phyloP scores from a whole-genome alignment of 37 sponge, comb jelly and placozoan genomes.

The Bolinopsis microptera region DNA sequence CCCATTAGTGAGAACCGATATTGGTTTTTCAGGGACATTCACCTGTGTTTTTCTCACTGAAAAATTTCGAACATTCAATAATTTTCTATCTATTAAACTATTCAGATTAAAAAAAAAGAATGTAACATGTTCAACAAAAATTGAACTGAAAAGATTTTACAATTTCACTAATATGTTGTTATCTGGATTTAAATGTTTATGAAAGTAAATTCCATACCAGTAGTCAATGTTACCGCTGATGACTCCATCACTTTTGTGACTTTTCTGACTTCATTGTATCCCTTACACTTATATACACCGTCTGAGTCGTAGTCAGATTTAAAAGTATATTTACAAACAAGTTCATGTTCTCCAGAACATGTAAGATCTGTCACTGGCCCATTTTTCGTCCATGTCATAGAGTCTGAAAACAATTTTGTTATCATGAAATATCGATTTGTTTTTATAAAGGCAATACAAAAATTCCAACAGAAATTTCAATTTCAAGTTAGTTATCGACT shows the following conservation, averaged over 20 bases:
- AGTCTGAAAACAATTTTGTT: background rate
- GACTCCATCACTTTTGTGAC: background rate
- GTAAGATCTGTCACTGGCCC: background rate
- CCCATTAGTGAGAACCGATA: background rate
- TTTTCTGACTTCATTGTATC: background rate
- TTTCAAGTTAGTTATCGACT: too few species aligned
- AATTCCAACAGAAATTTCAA: background rate
- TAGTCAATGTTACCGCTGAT: background rate
- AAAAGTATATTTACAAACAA: background rate
- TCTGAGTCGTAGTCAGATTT: background rate
- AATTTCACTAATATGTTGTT: too few species aligned
- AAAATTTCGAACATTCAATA: background rate
- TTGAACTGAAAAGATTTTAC: too few species aligned
- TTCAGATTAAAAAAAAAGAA: too few species aligned
- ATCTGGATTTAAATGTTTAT: too few species aligned
- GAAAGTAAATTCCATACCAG: background rate
- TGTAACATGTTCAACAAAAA: too few species aligned
- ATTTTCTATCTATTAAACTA: too few species aligned
- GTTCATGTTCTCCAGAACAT: background rate
- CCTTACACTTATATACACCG: background rate
- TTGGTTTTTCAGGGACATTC: background rate
- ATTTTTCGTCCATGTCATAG: background rate
- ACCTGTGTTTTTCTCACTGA: slow-evolving; percentile 8
- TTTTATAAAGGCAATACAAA: too few species aligned
- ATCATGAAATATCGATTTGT: background rate